Evolutionary conservation across 2,113 vertebrate species (phyloP).

Genomic region (Platysternon megacephalum): DNA sequence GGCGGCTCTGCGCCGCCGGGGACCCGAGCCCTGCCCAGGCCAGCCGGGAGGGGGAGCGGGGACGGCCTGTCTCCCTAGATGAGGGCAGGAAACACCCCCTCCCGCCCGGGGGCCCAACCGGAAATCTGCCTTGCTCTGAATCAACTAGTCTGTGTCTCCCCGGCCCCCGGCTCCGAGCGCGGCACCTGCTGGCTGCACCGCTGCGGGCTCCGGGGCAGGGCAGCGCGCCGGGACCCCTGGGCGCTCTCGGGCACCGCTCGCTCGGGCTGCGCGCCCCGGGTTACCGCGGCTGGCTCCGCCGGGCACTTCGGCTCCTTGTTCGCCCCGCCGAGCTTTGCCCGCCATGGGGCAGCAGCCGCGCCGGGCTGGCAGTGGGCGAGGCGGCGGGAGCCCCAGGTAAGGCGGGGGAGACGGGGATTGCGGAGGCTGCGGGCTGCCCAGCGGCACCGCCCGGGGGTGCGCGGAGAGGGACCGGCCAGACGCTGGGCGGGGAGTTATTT

Average conservation of each 20-base stretch:
- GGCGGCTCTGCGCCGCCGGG: no score
- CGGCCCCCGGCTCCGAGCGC: not conserved
- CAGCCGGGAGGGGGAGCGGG: not conserved
- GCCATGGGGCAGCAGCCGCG: not conserved
- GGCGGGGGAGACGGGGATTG: not conserved
- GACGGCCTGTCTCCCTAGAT: not conserved
- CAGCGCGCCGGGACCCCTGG: not conserved
- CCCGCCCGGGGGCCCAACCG: not conserved
- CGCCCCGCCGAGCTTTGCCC: not conserved
- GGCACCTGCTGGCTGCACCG: no score
- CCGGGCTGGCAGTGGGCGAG: not conserved
- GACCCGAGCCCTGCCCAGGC: no score
- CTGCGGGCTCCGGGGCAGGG: no score
- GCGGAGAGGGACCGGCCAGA: no score
- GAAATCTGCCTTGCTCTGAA: conserved; percentile 40
- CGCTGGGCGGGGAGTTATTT: not conserved
- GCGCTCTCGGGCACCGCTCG: not conserved
- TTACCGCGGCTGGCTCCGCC: not conserved
- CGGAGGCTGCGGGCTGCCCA: not conserved
- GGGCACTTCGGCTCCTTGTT: not conserved
- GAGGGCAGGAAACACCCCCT: not conserved
- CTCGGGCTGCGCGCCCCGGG: not conserved
- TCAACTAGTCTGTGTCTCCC: not conserved
- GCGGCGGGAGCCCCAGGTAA: not conserved
- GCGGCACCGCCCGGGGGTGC: not conserved